A percentile compares a stretch with the other conserved stretches of the same genome.
Conservation (phyloP, 2,888 invertebrate species). For the Drosophila trichaetosa region DNA sequence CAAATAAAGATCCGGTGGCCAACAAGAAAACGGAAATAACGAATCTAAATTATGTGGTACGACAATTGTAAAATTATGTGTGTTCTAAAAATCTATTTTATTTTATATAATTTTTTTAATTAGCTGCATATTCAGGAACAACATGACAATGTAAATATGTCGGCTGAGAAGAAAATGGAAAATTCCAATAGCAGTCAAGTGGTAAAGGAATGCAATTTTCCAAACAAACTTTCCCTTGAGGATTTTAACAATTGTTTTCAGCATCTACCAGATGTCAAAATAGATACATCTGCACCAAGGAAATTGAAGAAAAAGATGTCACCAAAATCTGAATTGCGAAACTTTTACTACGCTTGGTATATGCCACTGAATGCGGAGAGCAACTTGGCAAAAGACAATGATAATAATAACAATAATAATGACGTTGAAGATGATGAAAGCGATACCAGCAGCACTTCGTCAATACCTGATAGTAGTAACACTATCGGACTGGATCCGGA, state of each 20-base stretch:
- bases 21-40: neutral
- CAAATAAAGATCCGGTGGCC: neutral
- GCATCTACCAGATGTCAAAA: constrained; percentile 21
- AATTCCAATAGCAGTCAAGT: neutral
- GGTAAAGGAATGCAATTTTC: constrained; percentile 29
- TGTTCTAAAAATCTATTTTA: neutral
- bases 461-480: neutral
- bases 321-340: constrained; percentile 24
- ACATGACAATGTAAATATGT: neutral
- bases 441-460: neutral
- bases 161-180: neutral
- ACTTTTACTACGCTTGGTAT: constrained; percentile 61
- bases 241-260: constrained; percentile 68
- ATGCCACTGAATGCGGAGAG: constrained; percentile 43
- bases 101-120: neutral
- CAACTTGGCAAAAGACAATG: neutral
- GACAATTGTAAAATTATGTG: neutral
- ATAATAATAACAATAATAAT: neutral
- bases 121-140: constrained; percentile 8
- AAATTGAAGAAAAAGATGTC: constrained; percentile 28
- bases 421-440: neutral
- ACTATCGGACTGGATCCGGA: neutral
- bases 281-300: neutral
- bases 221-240: constrained; percentile 31
- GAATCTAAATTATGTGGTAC: neutral